A percentile compares a stretch with the other conserved stretches of the same genome.
These are phyloP conservation scores for Myotis lucifugus DNA, from an alignment of 2,113 vertebrate genomes.

Conservation along the genomic window DNA sequence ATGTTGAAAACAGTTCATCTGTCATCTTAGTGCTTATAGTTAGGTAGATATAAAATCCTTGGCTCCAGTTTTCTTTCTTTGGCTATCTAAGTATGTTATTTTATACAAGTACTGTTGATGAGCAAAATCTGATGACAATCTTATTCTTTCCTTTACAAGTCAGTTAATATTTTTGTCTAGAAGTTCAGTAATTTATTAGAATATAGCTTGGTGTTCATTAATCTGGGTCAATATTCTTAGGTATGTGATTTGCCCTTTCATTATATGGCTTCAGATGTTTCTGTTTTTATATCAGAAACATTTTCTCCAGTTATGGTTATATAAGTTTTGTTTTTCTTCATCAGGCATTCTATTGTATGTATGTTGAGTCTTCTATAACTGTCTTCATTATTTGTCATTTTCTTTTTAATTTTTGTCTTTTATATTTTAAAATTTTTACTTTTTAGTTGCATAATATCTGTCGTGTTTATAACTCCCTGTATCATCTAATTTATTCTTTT, in stretches of 20 bases:
- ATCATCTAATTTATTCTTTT: slow-evolving; percentile 13
- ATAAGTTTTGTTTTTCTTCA: background rate
- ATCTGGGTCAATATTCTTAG: slow-evolving; percentile 1
- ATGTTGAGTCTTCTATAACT: slow-evolving; percentile 11
- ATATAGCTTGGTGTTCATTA: background rate
- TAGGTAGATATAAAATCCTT: background rate
- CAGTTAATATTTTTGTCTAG: background rate
- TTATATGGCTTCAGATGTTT: slow-evolving; percentile 27
- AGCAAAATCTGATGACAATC: background rate
- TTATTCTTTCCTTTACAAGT: background rate
- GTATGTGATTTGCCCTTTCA: slow-evolving; percentile 12
- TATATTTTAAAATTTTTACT: background rate
- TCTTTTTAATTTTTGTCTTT: slow-evolving; percentile 8
- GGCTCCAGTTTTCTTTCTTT: background rate
- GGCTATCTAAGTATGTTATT: background rate
- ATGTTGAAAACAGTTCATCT: background rate
- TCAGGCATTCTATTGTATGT: background rate
- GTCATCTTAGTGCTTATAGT: background rate
- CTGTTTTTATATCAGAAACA: background rate
- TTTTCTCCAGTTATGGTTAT: slow-evolving; percentile 10
- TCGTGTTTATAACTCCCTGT: slow-evolving; percentile 18
- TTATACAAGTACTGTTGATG: background rate
- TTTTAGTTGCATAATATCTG: background rate
- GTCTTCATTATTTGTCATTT: background rate
- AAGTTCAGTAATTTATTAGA: slow-evolving; percentile 15